A percentile compares a stretch with the other conserved stretches of the same genome.
Evolutionary conservation across 1,140 invertebrate genomes (phyloP).

Genomic region (Venturia canescens): DNA sequence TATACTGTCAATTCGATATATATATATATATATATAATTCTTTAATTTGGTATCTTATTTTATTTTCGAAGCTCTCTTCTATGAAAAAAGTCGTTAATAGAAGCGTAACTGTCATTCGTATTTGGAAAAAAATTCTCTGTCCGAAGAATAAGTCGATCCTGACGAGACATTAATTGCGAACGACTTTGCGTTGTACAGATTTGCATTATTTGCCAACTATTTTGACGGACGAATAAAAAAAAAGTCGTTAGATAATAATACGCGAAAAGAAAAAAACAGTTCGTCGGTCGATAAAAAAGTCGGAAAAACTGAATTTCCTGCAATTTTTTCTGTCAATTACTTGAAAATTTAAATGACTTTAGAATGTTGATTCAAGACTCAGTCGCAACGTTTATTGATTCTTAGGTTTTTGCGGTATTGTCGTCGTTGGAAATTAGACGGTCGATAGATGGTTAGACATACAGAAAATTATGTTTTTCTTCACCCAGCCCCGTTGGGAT

Average conservation of each 20-base stretch:
- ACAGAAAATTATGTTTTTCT: constrained; percentile 45
- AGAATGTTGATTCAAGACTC: not conserved
- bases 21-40: constrained; percentile 41
- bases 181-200: no score
- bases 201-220: no score
- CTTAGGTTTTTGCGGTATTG: no score
- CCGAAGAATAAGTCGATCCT: no score
- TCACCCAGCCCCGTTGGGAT: constrained; percentile 51
- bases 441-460: not conserved
- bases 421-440: no score
- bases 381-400: no score
- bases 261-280: not conserved
- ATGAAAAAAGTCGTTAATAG: constrained; percentile 2
- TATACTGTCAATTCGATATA: not conserved
- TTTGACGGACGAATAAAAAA: no score
- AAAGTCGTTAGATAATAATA: no score
- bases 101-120: constrained; percentile 10
- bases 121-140: not conserved
- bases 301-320: not conserved
- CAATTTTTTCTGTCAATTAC: not conserved
- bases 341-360: not conserved
- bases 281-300: not conserved
- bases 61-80: not conserved
- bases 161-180: no score
- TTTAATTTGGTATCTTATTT: constrained; percentile 21